A percentile compares a stretch with the other conserved stretches of the same genome.
Conservation (phyloP, 2,113 vertebrate species). For the Donacobius atricapilla region DNA sequence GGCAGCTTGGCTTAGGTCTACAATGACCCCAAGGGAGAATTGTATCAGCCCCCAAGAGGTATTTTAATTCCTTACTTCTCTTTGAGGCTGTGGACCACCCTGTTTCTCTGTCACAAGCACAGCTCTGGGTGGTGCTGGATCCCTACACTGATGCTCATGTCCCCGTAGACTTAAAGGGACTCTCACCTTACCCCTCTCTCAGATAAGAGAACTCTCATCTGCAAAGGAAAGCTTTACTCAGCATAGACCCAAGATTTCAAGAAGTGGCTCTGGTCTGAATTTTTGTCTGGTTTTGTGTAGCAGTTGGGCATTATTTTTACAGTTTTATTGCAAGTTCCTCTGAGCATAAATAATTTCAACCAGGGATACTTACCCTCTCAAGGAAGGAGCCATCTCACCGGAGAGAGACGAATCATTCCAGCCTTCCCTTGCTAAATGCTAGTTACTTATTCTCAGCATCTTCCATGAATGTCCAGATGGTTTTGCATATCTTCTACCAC, state of each 20-base stretch:
- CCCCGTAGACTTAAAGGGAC: rapidly evolving
- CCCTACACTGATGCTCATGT: rapidly evolving
- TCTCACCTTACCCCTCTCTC: not conserved
- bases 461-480: not conserved
- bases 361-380: not conserved
- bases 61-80: not conserved
- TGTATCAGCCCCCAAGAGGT: rapidly evolving
- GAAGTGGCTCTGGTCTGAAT: not conserved
- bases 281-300: not conserved
- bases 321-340: not conserved
- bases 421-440: not conserved
- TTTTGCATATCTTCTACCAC: not conserved
- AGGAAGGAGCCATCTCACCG: not conserved
- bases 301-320: not conserved
- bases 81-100: not conserved
- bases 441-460: not conserved
- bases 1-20: not conserved
- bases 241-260: not conserved
- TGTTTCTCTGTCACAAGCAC: not conserved
- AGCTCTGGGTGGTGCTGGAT: not conserved
- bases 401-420: not conserved
- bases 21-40: not conserved
- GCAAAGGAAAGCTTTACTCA: not conserved
- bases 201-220: not conserved
- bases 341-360: not conserved